Evolutionary conservation across 2,888 invertebrate genomes (phyloP).

Genomic region (Diaperis boleti): DNA sequence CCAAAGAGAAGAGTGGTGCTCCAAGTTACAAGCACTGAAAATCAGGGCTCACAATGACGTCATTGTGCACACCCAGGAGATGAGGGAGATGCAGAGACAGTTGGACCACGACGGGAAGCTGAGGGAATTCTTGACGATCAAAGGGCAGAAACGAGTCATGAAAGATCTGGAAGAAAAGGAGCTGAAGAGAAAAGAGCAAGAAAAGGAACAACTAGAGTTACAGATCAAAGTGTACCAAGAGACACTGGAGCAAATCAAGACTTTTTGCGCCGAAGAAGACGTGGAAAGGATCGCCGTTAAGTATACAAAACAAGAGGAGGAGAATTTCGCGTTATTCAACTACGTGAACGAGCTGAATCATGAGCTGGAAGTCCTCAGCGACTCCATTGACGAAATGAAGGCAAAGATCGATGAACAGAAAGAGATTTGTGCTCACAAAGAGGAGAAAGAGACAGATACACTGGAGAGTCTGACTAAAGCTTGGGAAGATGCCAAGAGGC

Average conservation of each 20-base stretch:
- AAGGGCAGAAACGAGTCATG: constrained; percentile 82
- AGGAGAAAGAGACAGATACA: constrained; percentile 72
- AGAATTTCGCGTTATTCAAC: constrained; percentile 92
- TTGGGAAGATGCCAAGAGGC: constrained; percentile 67
- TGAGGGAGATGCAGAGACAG: constrained; percentile 87
- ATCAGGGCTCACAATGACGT: constrained; percentile 83
- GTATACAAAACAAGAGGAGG: constrained; percentile 87
- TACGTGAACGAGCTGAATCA: constrained; percentile 92
- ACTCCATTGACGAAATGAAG: constrained; percentile 74
- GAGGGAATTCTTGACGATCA: constrained; percentile 86
- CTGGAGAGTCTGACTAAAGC: constrained; percentile 70
- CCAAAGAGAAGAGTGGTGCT: constrained; percentile 84
- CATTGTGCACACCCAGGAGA: constrained; percentile 80
- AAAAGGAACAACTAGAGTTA: constrained; percentile 77
- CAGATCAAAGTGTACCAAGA: constrained; percentile 80
- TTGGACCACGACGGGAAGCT: constrained; percentile 88
- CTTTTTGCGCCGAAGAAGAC: constrained; percentile 71
- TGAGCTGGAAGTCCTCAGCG: constrained; percentile 80
- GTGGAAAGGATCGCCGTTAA: constrained; percentile 78
- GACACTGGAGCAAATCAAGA: constrained; percentile 82
- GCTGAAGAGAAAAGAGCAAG: constrained; percentile 76
- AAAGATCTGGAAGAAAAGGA: constrained; percentile 81
- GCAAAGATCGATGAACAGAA: constrained; percentile 76
- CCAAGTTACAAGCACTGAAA: constrained; percentile 83
- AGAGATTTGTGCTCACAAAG: constrained; percentile 71